Percentiles rank a stretch among this genome's conserved stretches.
Evolutionary conservation across 2,797 vertebrate genomes (phyloP).

Genomic region (Cephalopachus bancanus): DNA sequence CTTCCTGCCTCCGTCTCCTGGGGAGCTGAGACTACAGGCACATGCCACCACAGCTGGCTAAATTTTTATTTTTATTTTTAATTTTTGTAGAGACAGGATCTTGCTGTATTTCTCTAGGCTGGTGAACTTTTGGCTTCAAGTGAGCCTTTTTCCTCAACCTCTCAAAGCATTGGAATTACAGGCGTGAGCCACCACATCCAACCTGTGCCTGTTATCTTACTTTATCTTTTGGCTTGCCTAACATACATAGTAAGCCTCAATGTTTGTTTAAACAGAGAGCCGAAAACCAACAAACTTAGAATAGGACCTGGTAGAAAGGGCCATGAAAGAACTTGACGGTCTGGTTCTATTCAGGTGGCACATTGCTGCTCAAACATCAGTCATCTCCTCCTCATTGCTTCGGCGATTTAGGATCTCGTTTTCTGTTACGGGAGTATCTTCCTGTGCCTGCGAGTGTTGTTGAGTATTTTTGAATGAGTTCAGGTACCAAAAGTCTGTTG

Average conservation of each 20-base stretch:
- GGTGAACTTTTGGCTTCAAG: no score
- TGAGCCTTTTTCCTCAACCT: no score
- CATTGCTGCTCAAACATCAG: neutral
- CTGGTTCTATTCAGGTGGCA: neutral
- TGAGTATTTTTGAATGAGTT: constrained; percentile 38
- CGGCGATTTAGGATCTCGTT: neutral
- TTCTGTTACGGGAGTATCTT: neutral
- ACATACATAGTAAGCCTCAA: neutral
- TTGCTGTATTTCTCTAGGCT: no score
- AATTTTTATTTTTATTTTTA: no score
- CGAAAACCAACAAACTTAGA: neutral
- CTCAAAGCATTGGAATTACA: no score
- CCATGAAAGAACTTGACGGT: constrained; percentile 3
- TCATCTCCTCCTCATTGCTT: neutral
- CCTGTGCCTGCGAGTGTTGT: neutral
- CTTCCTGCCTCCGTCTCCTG: no score
- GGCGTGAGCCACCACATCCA: no score
- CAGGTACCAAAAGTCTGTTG: constrained; percentile 38
- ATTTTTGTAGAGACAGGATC: no score
- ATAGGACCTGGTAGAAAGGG: neutral
- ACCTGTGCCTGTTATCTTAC: neutral
- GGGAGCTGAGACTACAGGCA: no score
- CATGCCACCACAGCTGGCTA: no score
- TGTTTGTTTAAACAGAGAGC: neutral
- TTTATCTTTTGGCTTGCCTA: constrained; percentile 33